Evolutionary conservation across 2,888 invertebrate species (phyloP).

Genomic region (Ormyrus thymus): DNA sequence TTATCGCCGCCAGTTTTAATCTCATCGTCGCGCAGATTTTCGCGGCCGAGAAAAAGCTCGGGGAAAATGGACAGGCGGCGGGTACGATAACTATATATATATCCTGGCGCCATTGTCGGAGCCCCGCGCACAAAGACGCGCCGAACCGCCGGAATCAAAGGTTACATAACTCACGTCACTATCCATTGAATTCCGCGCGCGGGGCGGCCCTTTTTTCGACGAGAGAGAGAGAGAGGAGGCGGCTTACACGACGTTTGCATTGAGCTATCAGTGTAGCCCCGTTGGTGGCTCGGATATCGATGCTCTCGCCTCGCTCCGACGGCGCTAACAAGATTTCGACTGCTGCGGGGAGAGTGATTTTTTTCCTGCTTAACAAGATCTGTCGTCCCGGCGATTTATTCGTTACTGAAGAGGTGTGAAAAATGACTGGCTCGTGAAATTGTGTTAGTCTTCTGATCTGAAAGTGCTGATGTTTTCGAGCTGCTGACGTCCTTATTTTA

Average conservation of each 20-base stretch:
- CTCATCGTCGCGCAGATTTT: background rate
- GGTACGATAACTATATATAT: slow-evolving; percentile 2
- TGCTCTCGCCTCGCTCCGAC: background rate
- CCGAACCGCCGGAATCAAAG: slow-evolving; percentile 31
- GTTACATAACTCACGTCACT: slow-evolving; percentile 20
- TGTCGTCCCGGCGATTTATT: no score
- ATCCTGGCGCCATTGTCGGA: slow-evolving; percentile 16
- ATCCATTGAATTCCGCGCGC: slow-evolving; percentile 12
- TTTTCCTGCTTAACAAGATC: no score
- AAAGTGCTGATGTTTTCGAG: no score
- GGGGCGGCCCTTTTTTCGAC: background rate
- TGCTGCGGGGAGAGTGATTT: no score
- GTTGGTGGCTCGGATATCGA: background rate
- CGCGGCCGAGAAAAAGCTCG: background rate
- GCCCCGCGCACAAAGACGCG: slow-evolving; percentile 4
- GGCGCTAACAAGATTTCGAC: background rate
- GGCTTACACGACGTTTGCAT: slow-evolving; percentile 24
- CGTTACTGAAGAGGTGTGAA: no score
- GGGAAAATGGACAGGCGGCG: slow-evolving; percentile 7
- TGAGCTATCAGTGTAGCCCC: background rate
- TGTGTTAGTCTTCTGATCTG: no score
- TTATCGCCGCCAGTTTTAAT: background rate
- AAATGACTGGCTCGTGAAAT: no score
- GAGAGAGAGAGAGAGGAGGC: background rate
- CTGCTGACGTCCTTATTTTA: no score